Evolutionary conservation across 1,140 invertebrate genomes (phyloP).

Genomic region (Brachionus manjavacas): DNA sequence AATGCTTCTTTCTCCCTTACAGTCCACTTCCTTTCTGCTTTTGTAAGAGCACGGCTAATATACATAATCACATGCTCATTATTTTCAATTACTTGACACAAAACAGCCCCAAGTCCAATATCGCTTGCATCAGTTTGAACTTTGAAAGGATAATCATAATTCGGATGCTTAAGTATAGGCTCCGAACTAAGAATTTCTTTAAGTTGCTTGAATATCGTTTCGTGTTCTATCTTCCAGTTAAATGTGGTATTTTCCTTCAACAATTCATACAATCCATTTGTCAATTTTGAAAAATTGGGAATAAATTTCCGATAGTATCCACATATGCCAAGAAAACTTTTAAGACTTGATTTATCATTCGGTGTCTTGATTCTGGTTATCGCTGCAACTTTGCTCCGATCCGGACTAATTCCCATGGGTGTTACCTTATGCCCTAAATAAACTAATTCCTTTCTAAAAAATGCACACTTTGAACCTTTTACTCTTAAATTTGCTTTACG

Average conservation of each 20-base stretch:
- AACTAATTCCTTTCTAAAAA: not conserved
- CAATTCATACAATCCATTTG: slow-evolving; percentile 45
- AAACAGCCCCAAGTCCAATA: slow-evolving; percentile 41
- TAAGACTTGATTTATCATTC: not conserved
- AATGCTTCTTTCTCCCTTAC: slow-evolving; percentile 15
- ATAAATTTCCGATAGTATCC: slow-evolving; percentile 48
- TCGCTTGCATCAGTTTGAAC: slow-evolving; percentile 43
- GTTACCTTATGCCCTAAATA: not conserved
- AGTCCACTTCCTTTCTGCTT: not conserved
- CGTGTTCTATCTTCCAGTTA: not conserved
- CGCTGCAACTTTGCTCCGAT: not conserved
- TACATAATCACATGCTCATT: not conserved
- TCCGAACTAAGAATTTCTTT: not conserved
- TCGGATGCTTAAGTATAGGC: not conserved
- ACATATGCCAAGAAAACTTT: not conserved
- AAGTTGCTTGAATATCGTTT: not conserved
- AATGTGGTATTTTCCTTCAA: not conserved
- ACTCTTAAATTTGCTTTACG: slow-evolving; percentile 51
- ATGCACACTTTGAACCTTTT: slow-evolving; percentile 10
- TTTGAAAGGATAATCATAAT: slow-evolving; percentile 31
- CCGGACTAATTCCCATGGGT: not conserved
- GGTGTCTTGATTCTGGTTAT: not conserved
- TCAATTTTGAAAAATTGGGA: slow-evolving; percentile 42
- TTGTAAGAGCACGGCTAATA: not conserved
- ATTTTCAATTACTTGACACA: slow-evolving; percentile 39